Evolutionary conservation across 2,888 invertebrate species (phyloP), one percentile per base, ranked within the genome.

Genomic region (Meteorus colon): DNA sequence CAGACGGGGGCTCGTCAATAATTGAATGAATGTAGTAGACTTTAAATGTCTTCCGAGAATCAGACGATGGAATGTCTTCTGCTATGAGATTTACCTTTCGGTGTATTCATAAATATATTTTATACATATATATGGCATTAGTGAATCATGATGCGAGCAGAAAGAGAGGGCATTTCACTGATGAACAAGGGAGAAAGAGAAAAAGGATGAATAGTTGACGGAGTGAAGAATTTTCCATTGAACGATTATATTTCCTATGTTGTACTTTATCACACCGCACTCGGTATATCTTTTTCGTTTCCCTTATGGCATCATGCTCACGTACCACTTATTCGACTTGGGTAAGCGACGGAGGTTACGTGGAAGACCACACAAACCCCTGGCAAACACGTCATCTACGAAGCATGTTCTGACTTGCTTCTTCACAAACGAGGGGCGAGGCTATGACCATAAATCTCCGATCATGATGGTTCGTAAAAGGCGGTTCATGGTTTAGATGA

Each of bases 321-420:
- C 48, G 48, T 48, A 48, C 48, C 48, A 4, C 48, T 48, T 8
- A 19, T 19, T 55, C n/a, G 55, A 2, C 10, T 19, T 19, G 19
- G 55, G 19, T 55, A 55, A 55, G 19, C 6, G 19, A 55, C 19
- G 19, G 2, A 55, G 8, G 55, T 55, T 19, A 55, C 10, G n/a
- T 55, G 19, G n/a, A 19, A 55, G 55, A 55, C 55, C 55, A 55
- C 55, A 55, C 55, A 24, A 8, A 55, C 55, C 55, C 55, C 55
- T 24, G 55, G 55, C 24, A 19, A 19, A 55, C 55, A 55, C 55
- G 55, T 55, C 55, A 55, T 55, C 55, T 55, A 19, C 55, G 19
- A 55, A 55, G 19, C 55, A 55, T 55, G 55, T 55, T 55, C 55
- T 19, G 19, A 55, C 55, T 55, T 55, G 55, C n/a, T 55, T 19